These are phyloP conservation scores for Cephus nigrinus DNA, from an alignment of 2,888 invertebrate species.

Conservation along the genomic window DNA sequence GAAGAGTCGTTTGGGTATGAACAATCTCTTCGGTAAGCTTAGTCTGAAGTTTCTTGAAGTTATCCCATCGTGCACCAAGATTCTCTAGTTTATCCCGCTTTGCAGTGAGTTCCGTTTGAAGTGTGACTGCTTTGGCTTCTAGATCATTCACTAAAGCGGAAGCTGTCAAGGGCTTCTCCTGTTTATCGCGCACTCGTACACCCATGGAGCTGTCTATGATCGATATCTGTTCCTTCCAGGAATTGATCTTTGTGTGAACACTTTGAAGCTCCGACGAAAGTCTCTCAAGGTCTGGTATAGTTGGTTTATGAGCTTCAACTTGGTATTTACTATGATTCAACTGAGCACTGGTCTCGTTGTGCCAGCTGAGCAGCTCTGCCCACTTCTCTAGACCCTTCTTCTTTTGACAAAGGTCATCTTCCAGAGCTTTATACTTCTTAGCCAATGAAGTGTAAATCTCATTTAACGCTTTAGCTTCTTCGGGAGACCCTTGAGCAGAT, in stretches of 20 bases:
- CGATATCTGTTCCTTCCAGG: constrained; percentile 78
- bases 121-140: constrained; percentile 76
- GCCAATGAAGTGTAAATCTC: constrained; percentile 82
- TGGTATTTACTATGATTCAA: constrained; percentile 84
- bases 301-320: constrained; percentile 79
- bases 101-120: constrained; percentile 75
- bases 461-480: constrained; percentile 79
- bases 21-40: constrained; percentile 76
- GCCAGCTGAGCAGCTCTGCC: constrained; percentile 85
- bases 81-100: constrained; percentile 78
- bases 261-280: constrained; percentile 78
- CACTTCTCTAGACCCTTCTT: constrained; percentile 83
- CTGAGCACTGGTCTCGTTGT: constrained; percentile 82
- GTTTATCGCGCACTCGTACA: constrained; percentile 78
- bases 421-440: constrained; percentile 81
- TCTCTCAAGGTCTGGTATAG: constrained; percentile 76
- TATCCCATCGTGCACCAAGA: constrained; percentile 80
- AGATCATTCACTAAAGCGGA: constrained; percentile 78
- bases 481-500: constrained; percentile 76
- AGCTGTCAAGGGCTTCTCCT: constrained; percentile 79
- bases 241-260: constrained; percentile 74
- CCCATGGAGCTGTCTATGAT: constrained; percentile 76
- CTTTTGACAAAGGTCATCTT: constrained; percentile 79
- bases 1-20: constrained; percentile 70
- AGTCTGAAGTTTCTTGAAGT: constrained; percentile 80